Conservation (phyloP, 2,113 vertebrate genomes). For the Actinemys pallida region DNA sequence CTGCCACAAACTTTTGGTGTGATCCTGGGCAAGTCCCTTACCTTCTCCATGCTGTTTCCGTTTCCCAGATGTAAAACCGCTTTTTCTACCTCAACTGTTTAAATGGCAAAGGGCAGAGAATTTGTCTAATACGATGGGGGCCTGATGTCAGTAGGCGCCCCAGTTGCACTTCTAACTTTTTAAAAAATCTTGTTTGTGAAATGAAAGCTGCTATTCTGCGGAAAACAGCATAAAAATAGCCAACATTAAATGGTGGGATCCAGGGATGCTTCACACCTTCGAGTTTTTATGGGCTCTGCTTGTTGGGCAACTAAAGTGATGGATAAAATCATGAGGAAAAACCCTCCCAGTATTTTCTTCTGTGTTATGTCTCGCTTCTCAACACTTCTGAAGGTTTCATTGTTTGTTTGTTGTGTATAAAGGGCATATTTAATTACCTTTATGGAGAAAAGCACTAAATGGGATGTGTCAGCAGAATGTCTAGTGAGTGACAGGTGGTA, state of each 20-base stretch:
- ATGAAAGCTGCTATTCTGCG: neutral
- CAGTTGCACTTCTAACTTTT: neutral
- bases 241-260: neutral
- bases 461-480: neutral
- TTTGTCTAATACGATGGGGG: neutral
- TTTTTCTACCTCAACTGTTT: too few relatives aligned
- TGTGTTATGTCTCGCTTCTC: neutral
- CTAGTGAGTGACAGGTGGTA: neutral
- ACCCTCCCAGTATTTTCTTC: neutral
- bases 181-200: neutral
- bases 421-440: neutral
- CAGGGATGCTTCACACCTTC: neutral
- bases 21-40: neutral
- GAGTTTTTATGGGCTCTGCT: neutral
- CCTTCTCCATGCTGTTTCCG: neutral
- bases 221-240: neutral
- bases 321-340: neutral
- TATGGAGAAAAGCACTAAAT: neutral
- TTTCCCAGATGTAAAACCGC: neutral
- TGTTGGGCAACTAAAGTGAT: neutral
- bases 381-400: neutral
- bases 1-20: neutral
- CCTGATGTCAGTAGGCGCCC: neutral
- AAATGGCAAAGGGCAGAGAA: neutral
- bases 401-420: neutral